Evolutionary conservation across 2,888 invertebrate genomes (phyloP), one percentile per base, ranked within the genome.

Genomic region (Rhimphoctona megacephalus): DNA sequence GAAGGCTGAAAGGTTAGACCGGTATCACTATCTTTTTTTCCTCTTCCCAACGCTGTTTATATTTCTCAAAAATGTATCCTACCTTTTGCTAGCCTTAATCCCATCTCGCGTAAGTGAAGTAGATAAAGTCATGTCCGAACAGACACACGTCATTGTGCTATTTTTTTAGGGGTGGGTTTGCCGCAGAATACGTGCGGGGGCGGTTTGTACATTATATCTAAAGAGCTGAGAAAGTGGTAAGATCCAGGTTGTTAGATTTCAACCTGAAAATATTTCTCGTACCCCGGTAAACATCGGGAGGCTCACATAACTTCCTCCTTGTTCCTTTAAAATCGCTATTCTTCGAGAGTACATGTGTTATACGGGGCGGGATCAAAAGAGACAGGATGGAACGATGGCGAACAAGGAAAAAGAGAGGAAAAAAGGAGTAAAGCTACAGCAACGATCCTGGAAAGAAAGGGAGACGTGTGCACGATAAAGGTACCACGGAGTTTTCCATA

Each of bases 401-500:
- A 77, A 77, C 67, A 22, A 39, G 67, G 25, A n/a, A 67, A 67
- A 67, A 39, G 3, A 3, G 67, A 39, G 9, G 11, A 76, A 69
- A 19, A 69, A 54, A 39, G 25, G 30, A 5, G n/a, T 14, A 61
- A 39, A 77, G 67, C 33, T 57, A 77, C 46, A 36, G n/a, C 43
- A 76, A 46, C 36, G 46, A 22, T 61, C 61, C 30, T 61, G 22
- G 22, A 30, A 61, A 61, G 64, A 82, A 19, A 69, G 17, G 43
- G 49, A 46, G 22, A 43, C 46, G 70, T 73, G 39, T 64, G 61
- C 43, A 43, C 39, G 33, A 54, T 61, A 67, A 82, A 39, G 46
- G 54, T 72, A 74, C 64, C 83, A 43, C 66, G 30, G 78, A 85
- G 73, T 74, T 79, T 85, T 83, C 54, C 79, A 79, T 52, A 80